Conservation (phyloP, 1,140 invertebrate genomes). For the Pseudomyrmex concolor region DNA sequence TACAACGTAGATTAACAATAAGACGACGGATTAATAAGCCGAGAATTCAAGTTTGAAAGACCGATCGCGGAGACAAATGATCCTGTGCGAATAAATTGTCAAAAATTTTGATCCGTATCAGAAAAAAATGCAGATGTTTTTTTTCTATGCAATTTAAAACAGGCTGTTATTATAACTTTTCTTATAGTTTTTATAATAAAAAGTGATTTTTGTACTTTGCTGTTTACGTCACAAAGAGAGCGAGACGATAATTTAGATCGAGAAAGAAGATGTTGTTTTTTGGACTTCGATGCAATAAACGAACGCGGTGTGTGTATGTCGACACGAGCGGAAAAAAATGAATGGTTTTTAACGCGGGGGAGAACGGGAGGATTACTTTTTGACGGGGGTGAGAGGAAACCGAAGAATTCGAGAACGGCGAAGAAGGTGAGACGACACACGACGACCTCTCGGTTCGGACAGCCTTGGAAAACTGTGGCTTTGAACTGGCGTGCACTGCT, state of each 20-base stretch:
- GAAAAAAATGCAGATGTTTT: no score
- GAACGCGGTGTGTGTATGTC: background rate
- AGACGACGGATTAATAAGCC: slow-evolving; percentile 2
- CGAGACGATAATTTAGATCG: background rate
- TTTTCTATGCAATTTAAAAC: no score
- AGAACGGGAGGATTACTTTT: no score
- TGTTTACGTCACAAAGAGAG: background rate
- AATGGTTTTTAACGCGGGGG: background rate
- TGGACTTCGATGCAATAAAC: background rate
- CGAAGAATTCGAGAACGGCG: slow-evolving; percentile 20
- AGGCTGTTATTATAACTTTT: no score
- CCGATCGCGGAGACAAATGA: background rate
- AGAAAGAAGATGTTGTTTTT: background rate
- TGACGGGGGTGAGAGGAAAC: background rate
- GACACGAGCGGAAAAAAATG: background rate
- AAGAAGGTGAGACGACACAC: slow-evolving; percentile 67
- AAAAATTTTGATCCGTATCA: background rate
- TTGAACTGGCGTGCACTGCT: slow-evolving; percentile 83
- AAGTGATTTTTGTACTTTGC: no score
- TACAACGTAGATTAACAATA: background rate
- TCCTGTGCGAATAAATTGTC: slow-evolving; percentile 1
- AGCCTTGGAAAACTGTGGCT: slow-evolving; percentile 85
- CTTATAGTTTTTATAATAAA: no score
- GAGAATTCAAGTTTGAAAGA: background rate
- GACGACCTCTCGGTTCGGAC: slow-evolving; percentile 79